Evolutionary conservation across 2,888 invertebrate genomes (phyloP), one percentile per base, ranked within the genome.

Genomic region (Eupithecia insigniata): DNA sequence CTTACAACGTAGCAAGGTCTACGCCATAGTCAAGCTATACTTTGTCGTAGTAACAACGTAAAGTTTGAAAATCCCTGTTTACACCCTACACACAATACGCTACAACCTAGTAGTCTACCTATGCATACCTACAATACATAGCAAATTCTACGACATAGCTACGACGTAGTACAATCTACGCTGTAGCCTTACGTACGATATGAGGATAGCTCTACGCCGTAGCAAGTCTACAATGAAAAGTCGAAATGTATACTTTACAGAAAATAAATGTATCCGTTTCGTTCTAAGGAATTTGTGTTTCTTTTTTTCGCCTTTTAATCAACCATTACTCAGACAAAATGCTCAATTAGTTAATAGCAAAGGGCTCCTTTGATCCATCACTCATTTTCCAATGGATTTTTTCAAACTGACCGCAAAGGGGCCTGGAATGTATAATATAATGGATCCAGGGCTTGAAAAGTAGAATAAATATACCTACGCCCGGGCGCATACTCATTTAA

Each of bases 341-440:
- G 16, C 30, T 18, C 30, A 30, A 60, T 60, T 18, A 60, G 60
- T 60, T 60, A 60, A 60, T 18, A 18, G 60, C 28, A 18, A 7
- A 16, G 6, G 28, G 8, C 7, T 28, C 58, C 70, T 77, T 77
- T 76, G 69, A 73, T 69, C 67, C 66, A 32, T 12, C 67, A 64
- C 65, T 77, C 77, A 77, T 75, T 77, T 46, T 32, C 60, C 43
- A 70, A 76, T 77, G 74, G 51, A 64, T 76, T 74, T 76, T 36
- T 77, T 74, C 69, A 69, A 69, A 71, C 34, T 71, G 71, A 79
- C 78, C 77, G 60, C 77, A 65, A 39, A 75, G 74, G 77, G 78
- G 55, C 30, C 32, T 72, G 74, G 36, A 73, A 72, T 73, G 67
- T 30, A 34, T 36, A 26, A 60, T 46, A 26, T 30, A 18, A 18